Conservation (phyloP, 2,888 invertebrate species). For the Conomelus anceps region DNA sequence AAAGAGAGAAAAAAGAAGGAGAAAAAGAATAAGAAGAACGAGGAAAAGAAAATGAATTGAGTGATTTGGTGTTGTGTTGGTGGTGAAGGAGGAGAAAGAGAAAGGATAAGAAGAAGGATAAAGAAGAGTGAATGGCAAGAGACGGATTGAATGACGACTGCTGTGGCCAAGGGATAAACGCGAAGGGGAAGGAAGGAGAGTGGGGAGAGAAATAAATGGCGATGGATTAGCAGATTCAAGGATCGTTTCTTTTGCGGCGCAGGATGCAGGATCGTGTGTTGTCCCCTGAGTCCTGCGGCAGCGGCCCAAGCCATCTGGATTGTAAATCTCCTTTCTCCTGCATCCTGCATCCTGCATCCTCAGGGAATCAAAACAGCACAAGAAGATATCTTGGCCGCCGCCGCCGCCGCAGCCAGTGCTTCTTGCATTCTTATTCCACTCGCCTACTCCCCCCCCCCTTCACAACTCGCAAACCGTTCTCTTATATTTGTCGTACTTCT, state of each 20-base stretch:
- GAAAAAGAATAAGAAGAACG: too few relatives aligned
- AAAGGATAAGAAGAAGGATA: too few relatives aligned
- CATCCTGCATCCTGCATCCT: background rate
- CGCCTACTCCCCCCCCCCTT: background rate
- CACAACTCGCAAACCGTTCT: background rate
- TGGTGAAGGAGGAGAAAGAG: too few relatives aligned
- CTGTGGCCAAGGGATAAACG: background rate
- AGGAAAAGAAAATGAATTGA: too few relatives aligned
- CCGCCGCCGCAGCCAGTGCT: background rate
- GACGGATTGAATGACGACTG: background rate
- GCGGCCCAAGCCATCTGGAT: background rate
- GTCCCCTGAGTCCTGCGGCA: background rate
- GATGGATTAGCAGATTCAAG: background rate
- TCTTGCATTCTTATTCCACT: background rate
- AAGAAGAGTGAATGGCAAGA: background rate
- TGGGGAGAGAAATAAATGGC: background rate
- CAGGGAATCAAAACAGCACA: background rate
- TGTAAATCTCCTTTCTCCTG: background rate
- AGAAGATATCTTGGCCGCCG: background rate
- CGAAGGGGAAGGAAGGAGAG: background rate
- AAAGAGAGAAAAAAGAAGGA: too few relatives aligned
- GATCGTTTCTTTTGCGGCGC: background rate
- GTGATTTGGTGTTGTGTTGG: too few relatives aligned
- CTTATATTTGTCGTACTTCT: background rate
- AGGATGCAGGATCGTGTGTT: background rate